Evolutionary conservation across 2,888 invertebrate species (phyloP), one percentile per base, ranked within the genome.

Genomic region (Limnephilus rhombicus): DNA sequence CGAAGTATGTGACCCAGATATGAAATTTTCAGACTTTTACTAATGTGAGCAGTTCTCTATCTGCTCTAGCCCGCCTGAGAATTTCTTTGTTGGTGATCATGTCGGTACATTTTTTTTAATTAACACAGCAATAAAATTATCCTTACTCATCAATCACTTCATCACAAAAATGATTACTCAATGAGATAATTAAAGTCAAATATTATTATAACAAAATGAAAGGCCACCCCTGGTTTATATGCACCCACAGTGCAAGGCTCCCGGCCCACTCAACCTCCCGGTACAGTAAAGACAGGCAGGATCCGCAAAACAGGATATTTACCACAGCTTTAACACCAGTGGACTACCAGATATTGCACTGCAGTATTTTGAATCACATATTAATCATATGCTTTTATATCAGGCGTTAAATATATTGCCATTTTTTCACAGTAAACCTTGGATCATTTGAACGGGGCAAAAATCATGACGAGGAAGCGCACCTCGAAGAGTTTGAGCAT

Each of bases 201-300:
- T 24, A 24, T 68, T 34, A 83, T 31, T 15, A 11, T 12, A 83
- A 29, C 11, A 11, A 81, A 45, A 45, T 45, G 5, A 82, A 37
- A 18, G 82, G 34, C 18, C 82, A 83, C 18, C 82, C 82, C 34
- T 83, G 82, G 31, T 83, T 31, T 83, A 37, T 15, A 34, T 83
- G 82, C 82, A 83, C 82, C 82, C 82, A 83, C 82, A 83, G 31
- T 83, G 34, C 82, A 83, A 83, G 82, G 82, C 68, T 24, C 24
- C 68, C 24, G 24, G 68, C 68, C 68, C 68, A 68, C 68, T 68
- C 68, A n/a, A 68, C 68, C 68, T n/a, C 68, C 24, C 53, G 53
- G 53, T 68, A 68, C 68, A 68, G 18, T 68, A 68, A 68, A 68
- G 68, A 68, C 68, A 68, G 13, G 13, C 49, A 53, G 53, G 13